Evolutionary conservation across 2,113 vertebrate species (phyloP), one percentile per base, ranked within the genome.

Genomic region (Semnornis frantzii): DNA sequence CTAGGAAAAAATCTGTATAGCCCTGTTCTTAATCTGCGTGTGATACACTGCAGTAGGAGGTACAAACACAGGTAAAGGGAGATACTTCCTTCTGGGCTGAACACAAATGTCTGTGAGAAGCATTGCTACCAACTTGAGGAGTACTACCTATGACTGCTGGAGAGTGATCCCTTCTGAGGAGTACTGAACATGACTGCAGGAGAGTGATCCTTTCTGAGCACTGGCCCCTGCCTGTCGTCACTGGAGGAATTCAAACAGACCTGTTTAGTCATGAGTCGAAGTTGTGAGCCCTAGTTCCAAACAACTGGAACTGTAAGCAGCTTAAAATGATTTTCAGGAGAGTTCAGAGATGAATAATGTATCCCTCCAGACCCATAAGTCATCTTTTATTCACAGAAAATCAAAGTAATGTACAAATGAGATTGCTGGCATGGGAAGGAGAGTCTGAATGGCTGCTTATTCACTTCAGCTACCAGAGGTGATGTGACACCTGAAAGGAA

Each of bases 331-430:
- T 87, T 85, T 92, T 77, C 60, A 66, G 64, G 21, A 69, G 20
- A 88, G 46, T 70, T 85, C 14, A 30, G 6, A 58, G 46, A 58
- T 80, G 60, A 70, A 59, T 93, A 88, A 85, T 65, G 55, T 79
- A 82, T 80, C 69, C 75, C 46, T 65, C 46, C 75, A 66, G 64
- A 58, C 75, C 79, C 0, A 0, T 59, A 90, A 75, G 28, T 69
- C 75, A 90, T 85, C 83, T 82, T 65, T 72, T 55, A 83, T 90
- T 82, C 37, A 37, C 87, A 58, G 55, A 79, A 95, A 91, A 91
- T 79, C 90, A 71, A 90, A 94, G 65, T 1, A 0, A 62, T 57
- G 11, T 80, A 75, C 79, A 82, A 87, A 77, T 85, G 55, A 2
- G 16, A 65, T 60, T 68, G 44, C 63, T 90, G 79, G 57, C 79